Evolutionary conservation across 2,888 invertebrate genomes (phyloP), one percentile per base, ranked within the genome.

Genomic region (Steromphala cineraria): DNA sequence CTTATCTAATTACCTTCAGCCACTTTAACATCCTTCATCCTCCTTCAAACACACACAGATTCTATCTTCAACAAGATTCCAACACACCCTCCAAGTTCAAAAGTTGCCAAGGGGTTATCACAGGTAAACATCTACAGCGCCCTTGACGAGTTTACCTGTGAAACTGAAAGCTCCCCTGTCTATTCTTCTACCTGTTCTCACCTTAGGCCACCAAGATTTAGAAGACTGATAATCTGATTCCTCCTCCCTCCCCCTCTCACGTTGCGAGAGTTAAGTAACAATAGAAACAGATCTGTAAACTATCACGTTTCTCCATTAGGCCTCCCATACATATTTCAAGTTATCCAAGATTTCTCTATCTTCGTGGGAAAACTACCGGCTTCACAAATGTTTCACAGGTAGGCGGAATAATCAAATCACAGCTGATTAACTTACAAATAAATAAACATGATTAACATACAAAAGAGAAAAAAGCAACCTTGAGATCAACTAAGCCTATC

Each of bases 61-160:
- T 13, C 46, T 46, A 46, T 46, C 46, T 46, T 10, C 10, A 5
- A 46, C 46, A 4, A 46, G 15, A 71, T 71, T 19, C 36, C 71
- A 71, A 40, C 71, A 71, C 40, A 40, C 19, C 28, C 40, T 36
- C 36, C 36, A 36, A 71, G 71, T 71, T 71, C 71, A 71, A 40
- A 71, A 71, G 71, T 71, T 71, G 40, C n/a, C 40, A 19, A 67
- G n/a, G 36, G 71, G 71, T 71, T 71, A 71, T 71, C 71, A 36
- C 40, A 31, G 31, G 71, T 40, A 71, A 40, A 71, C 36, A 71
- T 71, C 71, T 71, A 36, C 36, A 36, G 71, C 36, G 10, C 71
- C 36, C 19, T 36, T 40, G 19, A 71, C 71, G 19, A 71, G 36
- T n/a, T 71, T 40, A 31, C 36, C 36, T 71, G 71, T 71, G 71